These are phyloP conservation scores for Pygoscelis antarcticus DNA, from an alignment of 2,113 vertebrate species.

Conservation along the genomic window DNA sequence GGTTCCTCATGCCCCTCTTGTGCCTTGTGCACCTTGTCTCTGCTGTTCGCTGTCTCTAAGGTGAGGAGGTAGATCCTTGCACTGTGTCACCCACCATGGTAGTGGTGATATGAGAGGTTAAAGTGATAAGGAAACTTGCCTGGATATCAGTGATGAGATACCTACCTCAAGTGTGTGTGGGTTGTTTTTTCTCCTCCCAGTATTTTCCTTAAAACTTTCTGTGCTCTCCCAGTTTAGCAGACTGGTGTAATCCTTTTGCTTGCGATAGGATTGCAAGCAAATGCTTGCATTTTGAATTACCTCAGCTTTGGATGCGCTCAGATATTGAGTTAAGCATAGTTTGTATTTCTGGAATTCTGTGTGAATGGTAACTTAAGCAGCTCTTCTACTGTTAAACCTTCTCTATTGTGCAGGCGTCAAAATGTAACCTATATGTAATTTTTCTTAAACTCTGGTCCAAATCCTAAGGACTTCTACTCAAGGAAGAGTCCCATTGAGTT, in stretches of 20 bases:
- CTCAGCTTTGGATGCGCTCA: accelerated
- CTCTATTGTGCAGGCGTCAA: not conserved
- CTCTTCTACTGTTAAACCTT: not conserved
- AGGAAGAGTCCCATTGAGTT: not conserved
- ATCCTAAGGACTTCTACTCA: not conserved
- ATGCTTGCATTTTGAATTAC: not conserved
- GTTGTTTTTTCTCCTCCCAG: not conserved
- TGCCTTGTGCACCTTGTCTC: accelerated
- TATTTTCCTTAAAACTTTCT: not conserved
- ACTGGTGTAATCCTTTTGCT: not conserved
- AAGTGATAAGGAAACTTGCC: accelerated
- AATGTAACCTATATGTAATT: accelerated
- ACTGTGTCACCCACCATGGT: accelerated
- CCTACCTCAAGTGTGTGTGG: accelerated
- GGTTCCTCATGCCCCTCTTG: not conserved
- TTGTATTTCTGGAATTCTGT: not conserved
- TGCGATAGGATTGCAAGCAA: too few relatives aligned
- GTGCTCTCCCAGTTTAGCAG: not conserved
- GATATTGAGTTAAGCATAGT: accelerated
- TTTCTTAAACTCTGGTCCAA: not conserved
- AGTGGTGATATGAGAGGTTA: too few relatives aligned
- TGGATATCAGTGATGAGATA: accelerated
- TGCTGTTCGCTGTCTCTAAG: not conserved
- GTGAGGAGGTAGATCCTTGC: accelerated
- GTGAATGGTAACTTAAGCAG: not conserved